These are phyloP conservation scores for cattle (Bos taurus) DNA, from an alignment of 2,113 vertebrate species.

Conservation along the genomic window ARS-UCD2.0 NC_037354.1:12320501-12321000, in stretches of 20 bases:
- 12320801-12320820: constrained; percentile 65
- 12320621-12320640: not conserved
- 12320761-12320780: constrained; percentile 66
- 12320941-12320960: constrained; percentile 43
- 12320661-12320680: not conserved
- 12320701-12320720: constrained; percentile 59
- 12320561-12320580: not conserved
- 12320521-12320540: not conserved
- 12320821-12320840: constrained; percentile 80
- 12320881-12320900: constrained; percentile 66
- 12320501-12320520: not conserved
- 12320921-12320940: constrained; percentile 16
- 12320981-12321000: not conserved
- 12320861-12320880: constrained; percentile 66
- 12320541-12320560: not conserved
- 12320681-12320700: constrained; percentile 46
- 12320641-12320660: constrained; percentile 2
- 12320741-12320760: constrained; percentile 68
- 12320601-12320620: not conserved
- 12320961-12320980: constrained; percentile 48
- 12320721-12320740: constrained; percentile 63
- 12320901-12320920: constrained; percentile 72
- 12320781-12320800: constrained; percentile 75
- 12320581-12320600: not conserved
- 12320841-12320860: constrained; percentile 75